Conservation (phyloP, 2,797 vertebrate genomes). For the Ctenopoma multispine region DNA sequence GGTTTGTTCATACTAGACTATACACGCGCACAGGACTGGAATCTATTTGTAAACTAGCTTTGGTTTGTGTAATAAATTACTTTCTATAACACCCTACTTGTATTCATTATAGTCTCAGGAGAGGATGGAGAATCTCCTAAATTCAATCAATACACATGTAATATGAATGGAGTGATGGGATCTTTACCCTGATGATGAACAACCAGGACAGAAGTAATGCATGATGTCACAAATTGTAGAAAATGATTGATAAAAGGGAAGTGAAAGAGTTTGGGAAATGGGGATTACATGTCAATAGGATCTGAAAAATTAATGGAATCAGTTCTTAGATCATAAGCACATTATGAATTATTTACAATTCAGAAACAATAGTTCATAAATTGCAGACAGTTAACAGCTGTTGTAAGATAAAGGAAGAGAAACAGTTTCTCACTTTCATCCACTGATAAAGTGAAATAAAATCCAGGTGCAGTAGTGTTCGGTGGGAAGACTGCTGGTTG, state of each 20-base stretch:
- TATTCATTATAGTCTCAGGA: constrained; percentile 52
- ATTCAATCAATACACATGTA: constrained; percentile 22
- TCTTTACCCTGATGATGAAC: not conserved
- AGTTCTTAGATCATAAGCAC: not conserved
- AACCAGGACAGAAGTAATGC: not conserved
- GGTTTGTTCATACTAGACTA: constrained; percentile 83
- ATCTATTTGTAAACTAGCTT: constrained; percentile 89
- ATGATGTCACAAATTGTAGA: not conserved
- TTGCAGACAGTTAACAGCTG: not conserved
- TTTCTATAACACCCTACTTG: constrained; percentile 81
- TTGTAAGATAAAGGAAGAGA: not conserved
- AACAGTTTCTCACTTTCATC: not conserved
- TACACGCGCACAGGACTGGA: constrained; percentile 85
- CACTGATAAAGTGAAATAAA: not conserved
- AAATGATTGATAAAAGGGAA: not conserved
- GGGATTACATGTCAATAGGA: no score
- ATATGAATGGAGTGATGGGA: constrained; percentile 23
- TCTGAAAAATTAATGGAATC: no score
- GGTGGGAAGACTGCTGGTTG: constrained; percentile 14
- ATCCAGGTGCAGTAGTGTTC: not conserved
- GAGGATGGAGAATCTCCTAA: not conserved
- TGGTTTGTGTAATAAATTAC: constrained; percentile 90
- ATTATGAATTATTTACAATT: no score
- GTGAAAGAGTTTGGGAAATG: not conserved
- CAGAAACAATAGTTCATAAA: not conserved